A percentile compares a stretch with the other conserved stretches of the same genome.
Evolutionary conservation across 64 coral and sea anemone species (phyloP).

Genomic region (Montipora efflorescens): DNA sequence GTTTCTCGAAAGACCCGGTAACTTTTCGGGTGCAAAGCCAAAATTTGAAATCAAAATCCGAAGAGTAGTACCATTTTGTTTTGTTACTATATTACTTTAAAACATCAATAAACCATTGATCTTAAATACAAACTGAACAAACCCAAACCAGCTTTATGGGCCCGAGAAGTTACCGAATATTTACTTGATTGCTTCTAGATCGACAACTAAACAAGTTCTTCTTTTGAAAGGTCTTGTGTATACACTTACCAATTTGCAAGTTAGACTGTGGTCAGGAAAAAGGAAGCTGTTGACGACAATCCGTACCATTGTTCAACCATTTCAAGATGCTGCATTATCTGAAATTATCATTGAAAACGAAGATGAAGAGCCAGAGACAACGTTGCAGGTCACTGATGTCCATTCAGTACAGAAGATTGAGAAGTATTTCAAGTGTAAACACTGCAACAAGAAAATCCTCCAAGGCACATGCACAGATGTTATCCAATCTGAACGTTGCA

Average conservation of each 20-base stretch:
- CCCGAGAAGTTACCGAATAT: too few species aligned
- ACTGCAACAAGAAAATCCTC: constrained; percentile 56
- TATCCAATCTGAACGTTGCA: constrained; percentile 42
- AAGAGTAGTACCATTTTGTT: too few species aligned
- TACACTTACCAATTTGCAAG: constrained; percentile 56
- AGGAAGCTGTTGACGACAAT: constrained; percentile 60
- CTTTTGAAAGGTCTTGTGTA: constrained; percentile 46
- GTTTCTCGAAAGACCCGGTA: too few species aligned
- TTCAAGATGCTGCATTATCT: constrained; percentile 29
- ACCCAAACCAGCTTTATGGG: too few species aligned
- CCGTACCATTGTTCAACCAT: constrained; percentile 23
- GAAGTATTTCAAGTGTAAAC: constrained; percentile 37
- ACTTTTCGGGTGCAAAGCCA: too few species aligned
- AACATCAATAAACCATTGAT: too few species aligned
- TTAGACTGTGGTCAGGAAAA: constrained; percentile 55
- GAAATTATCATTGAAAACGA: constrained; percentile 27
- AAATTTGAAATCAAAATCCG: too few species aligned
- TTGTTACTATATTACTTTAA: too few species aligned
- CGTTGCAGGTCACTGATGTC: constrained; percentile 43
- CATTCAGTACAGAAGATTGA: constrained; percentile 29
- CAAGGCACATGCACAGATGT: constrained; percentile 37
- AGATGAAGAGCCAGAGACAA: constrained; percentile 35
- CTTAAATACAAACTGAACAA: too few species aligned
- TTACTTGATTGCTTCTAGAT: constrained; percentile 25
- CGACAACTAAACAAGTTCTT: not conserved